Evolutionary conservation across 1,140 invertebrate species (phyloP).

Genomic region (Notospermus geniculatus): DNA sequence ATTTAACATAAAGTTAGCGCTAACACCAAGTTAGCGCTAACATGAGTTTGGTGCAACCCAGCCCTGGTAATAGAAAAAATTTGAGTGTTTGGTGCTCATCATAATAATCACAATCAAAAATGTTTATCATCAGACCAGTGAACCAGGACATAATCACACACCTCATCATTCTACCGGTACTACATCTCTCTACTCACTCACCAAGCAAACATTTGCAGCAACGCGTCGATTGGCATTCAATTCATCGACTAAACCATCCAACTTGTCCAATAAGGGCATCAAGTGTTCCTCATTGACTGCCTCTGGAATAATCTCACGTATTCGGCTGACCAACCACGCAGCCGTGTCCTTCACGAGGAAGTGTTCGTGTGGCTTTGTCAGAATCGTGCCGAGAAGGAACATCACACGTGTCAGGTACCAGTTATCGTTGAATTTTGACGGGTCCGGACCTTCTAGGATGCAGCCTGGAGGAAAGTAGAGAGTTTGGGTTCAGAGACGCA

Average conservation of each 20-base stretch:
- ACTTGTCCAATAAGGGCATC: slow-evolving; percentile 74
- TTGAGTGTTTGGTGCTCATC: no score
- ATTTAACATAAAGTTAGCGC: no score
- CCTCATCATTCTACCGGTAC: no score
- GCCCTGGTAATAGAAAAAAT: no score
- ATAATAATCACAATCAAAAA: no score
- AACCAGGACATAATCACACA: no score
- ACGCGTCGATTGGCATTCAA: slow-evolving; percentile 88
- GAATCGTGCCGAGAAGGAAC: slow-evolving; percentile 87
- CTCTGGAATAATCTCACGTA: slow-evolving; percentile 96
- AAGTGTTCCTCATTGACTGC: slow-evolving; percentile 80
- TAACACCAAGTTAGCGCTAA: no score
- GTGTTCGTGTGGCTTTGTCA: slow-evolving; percentile 79
- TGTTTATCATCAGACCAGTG: no score
- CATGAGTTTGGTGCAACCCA: no score
- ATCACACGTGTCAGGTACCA: slow-evolving; percentile 96
- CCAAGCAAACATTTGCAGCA: slow-evolving; percentile 99
- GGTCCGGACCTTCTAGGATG: slow-evolving; percentile 91
- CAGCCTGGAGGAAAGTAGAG: slow-evolving; percentile 62
- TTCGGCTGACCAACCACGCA: slow-evolving; percentile 96
- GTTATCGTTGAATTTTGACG: slow-evolving; percentile 80
- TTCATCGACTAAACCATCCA: slow-evolving; percentile 85
- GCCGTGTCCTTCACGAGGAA: slow-evolving; percentile 95
- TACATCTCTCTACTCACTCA: slow-evolving; percentile 35
- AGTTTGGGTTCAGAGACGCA: no score